Percentiles rank a stretch among this genome's conserved stretches.
These are phyloP conservation scores for Porites divaricata DNA, from an alignment of 92 coral and sea anemone species.

Conservation along the genomic window DNA sequence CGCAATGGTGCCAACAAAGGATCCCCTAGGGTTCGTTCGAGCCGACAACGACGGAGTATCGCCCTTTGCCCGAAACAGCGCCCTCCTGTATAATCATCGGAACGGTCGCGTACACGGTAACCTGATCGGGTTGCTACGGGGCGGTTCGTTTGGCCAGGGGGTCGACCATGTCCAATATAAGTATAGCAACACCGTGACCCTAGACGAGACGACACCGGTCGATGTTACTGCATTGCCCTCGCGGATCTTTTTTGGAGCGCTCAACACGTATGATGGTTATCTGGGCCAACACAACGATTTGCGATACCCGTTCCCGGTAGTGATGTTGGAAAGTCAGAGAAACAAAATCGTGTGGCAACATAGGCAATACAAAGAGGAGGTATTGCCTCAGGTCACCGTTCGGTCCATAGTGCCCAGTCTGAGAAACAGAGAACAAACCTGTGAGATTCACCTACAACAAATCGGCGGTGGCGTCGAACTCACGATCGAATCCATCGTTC, in stretches of 20 bases:
- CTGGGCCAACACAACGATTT: neutral
- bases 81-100: neutral
- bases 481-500: neutral
- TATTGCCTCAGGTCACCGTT: neutral
- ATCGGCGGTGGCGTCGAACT: neutral
- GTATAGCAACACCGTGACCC: neutral
- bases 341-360: neutral
- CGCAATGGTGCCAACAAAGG: neutral
- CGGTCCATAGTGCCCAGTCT: conserved; percentile 12
- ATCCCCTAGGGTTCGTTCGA: neutral
- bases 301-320: neutral
- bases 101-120: neutral
- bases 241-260: conserved; percentile 1
- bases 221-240: neutral
- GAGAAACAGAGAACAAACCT: neutral
- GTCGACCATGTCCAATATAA: neutral
- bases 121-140: neutral
- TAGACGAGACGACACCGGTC: conserved; percentile 11
- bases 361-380: neutral
- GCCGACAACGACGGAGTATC: neutral
- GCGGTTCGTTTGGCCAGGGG: neutral
- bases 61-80: neutral
- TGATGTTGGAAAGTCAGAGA: neutral
- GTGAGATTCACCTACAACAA: neutral
- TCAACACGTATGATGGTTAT: conserved; percentile 9